These are phyloP conservation scores for Phasianus colchicus DNA, from an alignment of 2,113 vertebrate species.

Conservation along the genomic window DNA sequence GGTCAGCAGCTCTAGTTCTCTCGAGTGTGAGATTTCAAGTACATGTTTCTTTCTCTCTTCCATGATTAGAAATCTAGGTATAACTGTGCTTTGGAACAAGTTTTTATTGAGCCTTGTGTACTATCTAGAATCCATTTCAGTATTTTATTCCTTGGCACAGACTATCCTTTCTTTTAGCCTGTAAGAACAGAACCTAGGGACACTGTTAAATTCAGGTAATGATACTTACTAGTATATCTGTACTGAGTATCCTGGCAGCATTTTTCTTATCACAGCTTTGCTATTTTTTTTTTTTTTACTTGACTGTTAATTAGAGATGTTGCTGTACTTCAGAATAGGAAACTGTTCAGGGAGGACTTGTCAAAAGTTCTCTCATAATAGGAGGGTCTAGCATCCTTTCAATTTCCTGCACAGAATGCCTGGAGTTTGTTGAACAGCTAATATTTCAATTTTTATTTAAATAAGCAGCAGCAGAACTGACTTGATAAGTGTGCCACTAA, in stretches of 20 bases:
- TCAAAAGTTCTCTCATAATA: conserved; percentile 44
- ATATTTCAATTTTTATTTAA: conserved; percentile 71
- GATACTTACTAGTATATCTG: neutral
- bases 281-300: neutral
- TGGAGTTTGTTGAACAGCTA: conserved; percentile 62
- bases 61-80: conserved; percentile 10
- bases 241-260: neutral
- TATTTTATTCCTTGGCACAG: neutral
- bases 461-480: conserved; percentile 68
- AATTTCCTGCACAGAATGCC: conserved; percentile 56
- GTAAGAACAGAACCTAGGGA: neutral
- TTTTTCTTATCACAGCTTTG: conserved; percentile 41
- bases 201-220: neutral
- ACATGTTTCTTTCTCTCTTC: neutral
- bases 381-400: conserved; percentile 47
- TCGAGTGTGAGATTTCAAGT: neutral
- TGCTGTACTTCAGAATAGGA: conserved; percentile 55
- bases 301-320: conserved; percentile 12
- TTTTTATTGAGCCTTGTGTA: neutral
- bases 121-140: neutral
- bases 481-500: conserved; percentile 69
- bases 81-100: neutral
- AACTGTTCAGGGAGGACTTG: conserved; percentile 55
- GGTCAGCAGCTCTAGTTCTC: neutral
- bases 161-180: neutral